Evolutionary conservation across 2,888 invertebrate species (phyloP).

Genomic region (Seira musarum): DNA sequence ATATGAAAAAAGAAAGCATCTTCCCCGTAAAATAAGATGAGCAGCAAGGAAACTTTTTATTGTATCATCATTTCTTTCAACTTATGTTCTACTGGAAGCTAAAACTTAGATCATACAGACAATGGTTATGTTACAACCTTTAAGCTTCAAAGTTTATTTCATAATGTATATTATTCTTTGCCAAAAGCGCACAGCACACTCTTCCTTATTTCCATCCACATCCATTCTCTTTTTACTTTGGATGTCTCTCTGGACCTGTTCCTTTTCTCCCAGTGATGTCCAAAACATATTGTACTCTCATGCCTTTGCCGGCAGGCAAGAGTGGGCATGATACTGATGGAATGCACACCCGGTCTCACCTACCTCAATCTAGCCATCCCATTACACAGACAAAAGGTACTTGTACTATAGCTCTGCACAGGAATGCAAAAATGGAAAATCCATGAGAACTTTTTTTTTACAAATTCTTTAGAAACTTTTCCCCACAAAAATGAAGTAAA

Average conservation of each 20-base stretch:
- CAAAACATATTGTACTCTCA: slow-evolving; percentile 1
- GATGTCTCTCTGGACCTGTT: slow-evolving; percentile 14
- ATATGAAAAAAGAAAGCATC: background rate
- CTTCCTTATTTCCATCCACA: background rate
- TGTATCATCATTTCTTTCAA: slow-evolving; percentile 13
- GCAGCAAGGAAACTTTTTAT: slow-evolving; percentile 11
- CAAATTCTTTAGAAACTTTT: background rate
- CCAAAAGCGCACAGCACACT: background rate
- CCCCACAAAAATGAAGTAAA: background rate
- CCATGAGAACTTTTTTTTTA: background rate
- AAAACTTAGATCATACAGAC: background rate
- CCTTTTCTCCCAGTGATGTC: background rate
- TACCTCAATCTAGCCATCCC: background rate
- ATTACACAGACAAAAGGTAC: slow-evolving; percentile 11
- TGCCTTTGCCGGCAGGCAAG: background rate
- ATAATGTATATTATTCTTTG: background rate
- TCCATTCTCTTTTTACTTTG: background rate
- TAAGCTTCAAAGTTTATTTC: background rate
- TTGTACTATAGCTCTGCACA: background rate
- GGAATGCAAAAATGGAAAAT: too few species aligned
- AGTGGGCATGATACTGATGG: background rate
- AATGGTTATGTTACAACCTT: too few species aligned
- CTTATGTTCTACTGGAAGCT: background rate
- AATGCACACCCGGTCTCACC: background rate
- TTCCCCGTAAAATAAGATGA: slow-evolving; percentile 7